These are phyloP conservation scores for Pogonus chalceus DNA, from an alignment of 1,140 invertebrate genomes.

Conservation along the genomic window DNA sequence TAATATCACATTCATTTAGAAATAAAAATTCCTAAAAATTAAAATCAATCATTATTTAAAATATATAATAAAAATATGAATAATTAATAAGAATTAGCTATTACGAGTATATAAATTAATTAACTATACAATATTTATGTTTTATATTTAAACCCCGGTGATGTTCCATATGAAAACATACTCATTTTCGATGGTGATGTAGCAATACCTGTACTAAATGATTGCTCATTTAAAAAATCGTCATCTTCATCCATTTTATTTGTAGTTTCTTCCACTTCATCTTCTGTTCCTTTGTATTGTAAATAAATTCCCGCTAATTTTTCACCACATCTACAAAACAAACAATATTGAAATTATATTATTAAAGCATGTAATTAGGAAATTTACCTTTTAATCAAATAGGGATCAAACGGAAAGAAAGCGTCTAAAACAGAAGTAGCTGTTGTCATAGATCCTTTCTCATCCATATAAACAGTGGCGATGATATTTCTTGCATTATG, in stretches of 20 bases:
- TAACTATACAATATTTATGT: too few species aligned
- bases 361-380: background rate
- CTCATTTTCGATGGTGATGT: slow-evolving; percentile 10
- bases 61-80: too few species aligned
- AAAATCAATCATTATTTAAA: too few species aligned
- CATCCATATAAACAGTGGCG: slow-evolving; percentile 41
- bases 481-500: slow-evolving; percentile 63
- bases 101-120: too few species aligned
- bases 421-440: slow-evolving; percentile 46
- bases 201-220: background rate
- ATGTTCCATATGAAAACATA: slow-evolving; percentile 31
- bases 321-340: slow-evolving; percentile 29
- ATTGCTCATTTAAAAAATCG: slow-evolving; percentile 26
- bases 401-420: slow-evolving; percentile 78
- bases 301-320: slow-evolving; percentile 37
- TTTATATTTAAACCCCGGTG: slow-evolving; percentile 26
- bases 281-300: slow-evolving; percentile 31
- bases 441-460: slow-evolving; percentile 30
- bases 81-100: too few species aligned
- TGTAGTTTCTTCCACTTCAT: slow-evolving; percentile 22
- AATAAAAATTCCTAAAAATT: too few species aligned
- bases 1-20: too few species aligned
- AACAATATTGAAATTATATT: background rate
- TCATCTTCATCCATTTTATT: slow-evolving; percentile 24
- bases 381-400: slow-evolving; percentile 50